These are phyloP conservation scores for Acanthurus tractus DNA, from an alignment of 2,797 vertebrate genomes.

Conservation along the genomic window DNA sequence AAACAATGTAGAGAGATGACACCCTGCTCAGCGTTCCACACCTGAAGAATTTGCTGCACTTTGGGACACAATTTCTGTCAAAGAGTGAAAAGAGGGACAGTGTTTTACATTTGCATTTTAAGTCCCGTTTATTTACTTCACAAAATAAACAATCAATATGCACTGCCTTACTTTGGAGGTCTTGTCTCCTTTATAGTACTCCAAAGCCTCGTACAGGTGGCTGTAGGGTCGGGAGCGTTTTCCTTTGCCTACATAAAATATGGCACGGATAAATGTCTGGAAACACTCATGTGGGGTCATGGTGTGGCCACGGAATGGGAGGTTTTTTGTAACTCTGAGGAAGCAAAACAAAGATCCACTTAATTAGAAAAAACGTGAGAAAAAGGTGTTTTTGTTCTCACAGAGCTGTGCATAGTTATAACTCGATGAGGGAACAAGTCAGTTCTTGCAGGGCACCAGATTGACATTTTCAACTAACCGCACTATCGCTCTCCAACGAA, in stretches of 20 bases:
- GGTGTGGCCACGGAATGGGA: constrained; percentile 86
- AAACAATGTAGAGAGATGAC: constrained; percentile 94
- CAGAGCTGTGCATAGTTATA: background rate
- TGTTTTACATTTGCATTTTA: background rate
- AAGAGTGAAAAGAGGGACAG: background rate
- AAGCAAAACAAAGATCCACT: background rate
- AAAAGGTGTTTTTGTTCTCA: background rate
- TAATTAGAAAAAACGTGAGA: background rate
- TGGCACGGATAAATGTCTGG: constrained; percentile 86
- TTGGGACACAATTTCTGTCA: constrained; percentile 88
- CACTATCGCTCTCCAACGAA: too few species aligned
- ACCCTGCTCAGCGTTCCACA: constrained; percentile 89
- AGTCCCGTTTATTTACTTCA: background rate
- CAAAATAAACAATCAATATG: background rate
- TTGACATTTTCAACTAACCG: too few species aligned
- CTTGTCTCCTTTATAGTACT: constrained; percentile 80
- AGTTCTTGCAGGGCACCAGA: too few species aligned
- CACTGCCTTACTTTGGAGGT: constrained; percentile 77
- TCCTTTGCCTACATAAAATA: constrained; percentile 97
- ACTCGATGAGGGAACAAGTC: background rate
- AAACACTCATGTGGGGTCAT: constrained; percentile 86
- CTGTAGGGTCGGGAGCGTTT: constrained; percentile 90
- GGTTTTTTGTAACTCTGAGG: constrained; percentile 89
- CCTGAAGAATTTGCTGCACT: constrained; percentile 91
- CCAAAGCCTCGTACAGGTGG: constrained; percentile 91